These are phyloP conservation scores for Darevskia nairensis DNA, from an alignment of 2,797 vertebrate species.

Conservation along the genomic window DNA sequence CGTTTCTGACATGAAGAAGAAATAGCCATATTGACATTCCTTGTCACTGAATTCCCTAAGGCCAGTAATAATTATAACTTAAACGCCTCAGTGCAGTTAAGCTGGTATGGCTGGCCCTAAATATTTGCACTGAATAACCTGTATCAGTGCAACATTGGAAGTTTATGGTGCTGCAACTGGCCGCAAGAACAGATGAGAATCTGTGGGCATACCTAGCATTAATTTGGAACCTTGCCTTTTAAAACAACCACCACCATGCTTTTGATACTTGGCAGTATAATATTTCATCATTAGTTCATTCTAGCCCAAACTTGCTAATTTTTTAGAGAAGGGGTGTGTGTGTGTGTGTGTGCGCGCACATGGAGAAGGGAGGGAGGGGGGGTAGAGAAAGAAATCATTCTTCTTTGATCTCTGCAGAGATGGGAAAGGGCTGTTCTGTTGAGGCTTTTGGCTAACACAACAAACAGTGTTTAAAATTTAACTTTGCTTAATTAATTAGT, in stretches of 20 bases:
- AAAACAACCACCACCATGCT: neutral
- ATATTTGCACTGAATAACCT: too few species aligned
- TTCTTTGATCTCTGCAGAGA: conserved; percentile 91
- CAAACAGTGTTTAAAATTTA: conserved; percentile 99
- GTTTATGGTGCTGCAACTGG: too few species aligned
- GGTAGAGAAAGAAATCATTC: conserved; percentile 83
- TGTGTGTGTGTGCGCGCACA: too few species aligned
- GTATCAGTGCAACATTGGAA: too few species aligned
- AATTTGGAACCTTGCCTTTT: neutral
- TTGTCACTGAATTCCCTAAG: too few species aligned
- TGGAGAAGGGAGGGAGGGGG: neutral
- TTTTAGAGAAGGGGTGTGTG: neutral
- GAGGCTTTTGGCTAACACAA: conserved; percentile 96
- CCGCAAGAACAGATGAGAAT: too few species aligned
- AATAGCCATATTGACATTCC: too few species aligned
- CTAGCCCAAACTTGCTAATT: conserved; percentile 31
- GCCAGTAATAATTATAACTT: too few species aligned
- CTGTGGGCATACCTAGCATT: neutral
- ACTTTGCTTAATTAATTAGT: conserved; percentile 99
- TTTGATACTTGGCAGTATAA: neutral
- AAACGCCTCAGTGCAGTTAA: too few species aligned
- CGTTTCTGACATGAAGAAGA: too few species aligned
- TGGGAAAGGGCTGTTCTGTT: conserved; percentile 88
- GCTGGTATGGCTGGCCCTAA: too few species aligned
- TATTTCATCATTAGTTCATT: conserved; percentile 9